A percentile compares a stretch with the other conserved stretches of the same genome.
phyloP scores from a whole-genome alignment of 2,113 vertebrate genomes.

The Podocnemis expansa region DNA sequence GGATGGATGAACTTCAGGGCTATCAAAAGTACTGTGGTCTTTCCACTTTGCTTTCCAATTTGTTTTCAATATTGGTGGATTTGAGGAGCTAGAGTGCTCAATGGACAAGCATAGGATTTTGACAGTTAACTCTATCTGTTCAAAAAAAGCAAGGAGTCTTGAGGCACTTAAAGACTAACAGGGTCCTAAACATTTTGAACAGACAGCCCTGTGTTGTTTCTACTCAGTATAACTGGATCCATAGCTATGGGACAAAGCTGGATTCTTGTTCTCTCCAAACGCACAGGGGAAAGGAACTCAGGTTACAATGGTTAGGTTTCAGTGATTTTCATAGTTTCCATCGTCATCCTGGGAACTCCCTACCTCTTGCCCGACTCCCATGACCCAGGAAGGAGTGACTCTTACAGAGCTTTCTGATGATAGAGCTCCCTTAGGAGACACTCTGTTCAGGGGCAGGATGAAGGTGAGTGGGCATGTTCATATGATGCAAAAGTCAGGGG shows the following conservation, averaged over 20 bases:
- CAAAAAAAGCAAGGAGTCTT: too few relatives aligned
- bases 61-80: background rate
- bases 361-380: background rate
- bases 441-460: background rate
- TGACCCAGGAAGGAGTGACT: background rate
- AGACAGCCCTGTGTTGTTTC: background rate
- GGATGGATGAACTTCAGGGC: background rate
- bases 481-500: background rate
- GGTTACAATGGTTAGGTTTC: rapidly evolving
- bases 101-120: background rate
- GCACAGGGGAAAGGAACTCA: background rate
- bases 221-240: background rate
- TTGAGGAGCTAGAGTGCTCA: background rate
- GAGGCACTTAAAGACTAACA: too few relatives aligned
- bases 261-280: background rate
- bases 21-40: background rate
- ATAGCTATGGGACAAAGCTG: background rate
- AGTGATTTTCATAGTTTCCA: background rate
- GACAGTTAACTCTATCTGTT: background rate
- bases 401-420: background rate
- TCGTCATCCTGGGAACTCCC: background rate
- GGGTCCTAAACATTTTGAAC: background rate
- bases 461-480: background rate
- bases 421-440: background rate
- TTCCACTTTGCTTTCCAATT: background rate